Conservation (phyloP, 2,888 invertebrate genomes). For the Artemia sinica region DNA sequence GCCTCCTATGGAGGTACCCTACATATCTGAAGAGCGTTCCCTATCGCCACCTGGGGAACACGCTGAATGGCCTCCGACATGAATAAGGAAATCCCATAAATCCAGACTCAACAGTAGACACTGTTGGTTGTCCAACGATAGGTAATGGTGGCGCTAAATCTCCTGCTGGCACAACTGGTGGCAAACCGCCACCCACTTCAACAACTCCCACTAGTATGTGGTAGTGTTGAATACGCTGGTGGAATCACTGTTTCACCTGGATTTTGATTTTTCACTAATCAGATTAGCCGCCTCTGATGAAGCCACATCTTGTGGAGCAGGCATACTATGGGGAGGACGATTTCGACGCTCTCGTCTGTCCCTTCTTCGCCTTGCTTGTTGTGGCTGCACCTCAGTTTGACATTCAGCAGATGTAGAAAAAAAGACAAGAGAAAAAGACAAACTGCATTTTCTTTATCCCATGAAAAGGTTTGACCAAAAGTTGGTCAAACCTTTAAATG, state of each 20-base stretch:
- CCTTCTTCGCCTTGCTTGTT: neutral
- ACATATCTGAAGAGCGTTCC: too few relatives aligned
- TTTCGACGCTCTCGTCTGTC: slow-evolving; percentile 8
- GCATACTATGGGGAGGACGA: slow-evolving; percentile 3
- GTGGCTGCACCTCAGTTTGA: neutral
- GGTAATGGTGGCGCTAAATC: neutral
- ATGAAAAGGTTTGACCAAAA: too few relatives aligned
- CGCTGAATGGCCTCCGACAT: neutral
- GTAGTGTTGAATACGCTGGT: slow-evolving; percentile 44
- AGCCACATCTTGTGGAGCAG: neutral
- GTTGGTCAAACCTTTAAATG: too few relatives aligned
- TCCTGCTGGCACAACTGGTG: neutral
- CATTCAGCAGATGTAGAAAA: neutral
- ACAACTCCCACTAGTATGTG: slow-evolving; percentile 29
- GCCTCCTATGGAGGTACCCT: too few relatives aligned
- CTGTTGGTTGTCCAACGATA: neutral
- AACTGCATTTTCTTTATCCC: too few relatives aligned
- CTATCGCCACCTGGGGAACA: too few relatives aligned
- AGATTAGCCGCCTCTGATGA: neutral
- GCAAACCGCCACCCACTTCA: slow-evolving; percentile 22
- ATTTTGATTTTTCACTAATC: neutral
- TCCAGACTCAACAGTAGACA: neutral
- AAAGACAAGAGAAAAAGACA: too few relatives aligned
- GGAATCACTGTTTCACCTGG: slow-evolving; percentile 32
- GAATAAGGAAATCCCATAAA: slow-evolving; percentile 7